A percentile compares a stretch with the other conserved stretches of the same genome.
These are phyloP conservation scores for Periophthalmus modestus DNA, from an alignment of 2,113 vertebrate species.

Conservation along the genomic window DNA sequence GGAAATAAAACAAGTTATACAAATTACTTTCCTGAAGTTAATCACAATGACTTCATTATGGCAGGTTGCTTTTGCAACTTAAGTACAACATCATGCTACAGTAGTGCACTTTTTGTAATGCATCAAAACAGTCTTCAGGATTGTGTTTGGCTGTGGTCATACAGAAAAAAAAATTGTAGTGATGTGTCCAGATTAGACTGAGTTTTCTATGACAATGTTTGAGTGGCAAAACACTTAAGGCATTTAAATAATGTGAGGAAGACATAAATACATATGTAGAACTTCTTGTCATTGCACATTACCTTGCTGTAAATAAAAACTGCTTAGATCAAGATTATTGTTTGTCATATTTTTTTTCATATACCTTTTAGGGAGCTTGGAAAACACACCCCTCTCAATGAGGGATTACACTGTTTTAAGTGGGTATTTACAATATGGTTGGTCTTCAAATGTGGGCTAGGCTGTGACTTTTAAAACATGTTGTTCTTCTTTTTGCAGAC, in stretches of 20 bases:
- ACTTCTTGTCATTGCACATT: slow-evolving; percentile 39
- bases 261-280: background rate
- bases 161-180: slow-evolving; percentile 52
- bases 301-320: slow-evolving; percentile 32
- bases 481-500: slow-evolving; percentile 46
- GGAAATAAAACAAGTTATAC: slow-evolving; percentile 9
- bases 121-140: slow-evolving; percentile 48
- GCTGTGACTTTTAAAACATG: slow-evolving; percentile 38
- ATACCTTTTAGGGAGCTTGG: background rate
- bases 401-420: too few relatives aligned
- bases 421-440: background rate
- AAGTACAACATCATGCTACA: slow-evolving; percentile 29
- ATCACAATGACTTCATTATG: slow-evolving; percentile 45
- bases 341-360: slow-evolving; percentile 5
- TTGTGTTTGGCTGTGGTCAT: slow-evolving; percentile 40
- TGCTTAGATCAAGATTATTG: slow-evolving; percentile 15
- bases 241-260: background rate
- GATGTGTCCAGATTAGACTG: slow-evolving; percentile 23
- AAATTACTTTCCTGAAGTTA: slow-evolving; percentile 36
- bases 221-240: slow-evolving; percentile 23
- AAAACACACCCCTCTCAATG: background rate
- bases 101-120: slow-evolving; percentile 46
- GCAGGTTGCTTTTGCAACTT: slow-evolving; percentile 33
- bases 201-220: slow-evolving; percentile 18
- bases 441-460: slow-evolving; percentile 27